Percentiles rank a stretch among this genome's conserved stretches.
Conservation (phyloP, 92 coral and sea anemone genomes). For the Paramuricea clavata region DNA sequence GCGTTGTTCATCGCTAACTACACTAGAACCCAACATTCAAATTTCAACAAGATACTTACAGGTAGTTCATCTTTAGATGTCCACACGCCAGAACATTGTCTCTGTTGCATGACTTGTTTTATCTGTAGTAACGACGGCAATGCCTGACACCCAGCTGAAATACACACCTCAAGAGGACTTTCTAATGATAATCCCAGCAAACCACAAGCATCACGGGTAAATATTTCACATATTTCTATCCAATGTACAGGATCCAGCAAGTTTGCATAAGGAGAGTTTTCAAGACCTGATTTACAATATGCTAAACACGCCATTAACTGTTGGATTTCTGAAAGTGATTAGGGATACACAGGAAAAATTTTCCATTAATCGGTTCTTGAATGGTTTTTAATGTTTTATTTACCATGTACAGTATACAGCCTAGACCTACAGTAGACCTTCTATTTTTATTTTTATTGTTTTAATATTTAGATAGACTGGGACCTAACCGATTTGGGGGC, state of each 20-base stretch:
- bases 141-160: slow-evolving; percentile 96
- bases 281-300: slow-evolving; percentile 90
- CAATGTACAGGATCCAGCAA: slow-evolving; percentile 95
- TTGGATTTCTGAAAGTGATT: slow-evolving; percentile 79
- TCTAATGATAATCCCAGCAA: slow-evolving; percentile 91
- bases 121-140: slow-evolving; percentile 95
- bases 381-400: too few relatives aligned
- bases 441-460: too few relatives aligned
- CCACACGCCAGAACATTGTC: slow-evolving; percentile 98
- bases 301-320: slow-evolving; percentile 96
- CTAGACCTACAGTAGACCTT: too few relatives aligned
- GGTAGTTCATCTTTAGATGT: slow-evolving; percentile 97
- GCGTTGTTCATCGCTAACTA: too few relatives aligned
- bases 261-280: slow-evolving; percentile 93
- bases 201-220: slow-evolving; percentile 98
- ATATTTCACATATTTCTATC: slow-evolving; percentile 94
- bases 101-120: slow-evolving; percentile 98
- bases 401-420: too few relatives aligned
- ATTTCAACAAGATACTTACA: too few relatives aligned
- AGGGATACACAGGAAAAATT: too few relatives aligned
- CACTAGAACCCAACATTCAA: too few relatives aligned
- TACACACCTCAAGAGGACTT: slow-evolving; percentile 96
- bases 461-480: too few relatives aligned
- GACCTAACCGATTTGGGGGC: too few relatives aligned
- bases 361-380: too few relatives aligned